Evolutionary conservation across 2,888 invertebrate species (phyloP).

Genomic region (Luperina nickerlii): DNA sequence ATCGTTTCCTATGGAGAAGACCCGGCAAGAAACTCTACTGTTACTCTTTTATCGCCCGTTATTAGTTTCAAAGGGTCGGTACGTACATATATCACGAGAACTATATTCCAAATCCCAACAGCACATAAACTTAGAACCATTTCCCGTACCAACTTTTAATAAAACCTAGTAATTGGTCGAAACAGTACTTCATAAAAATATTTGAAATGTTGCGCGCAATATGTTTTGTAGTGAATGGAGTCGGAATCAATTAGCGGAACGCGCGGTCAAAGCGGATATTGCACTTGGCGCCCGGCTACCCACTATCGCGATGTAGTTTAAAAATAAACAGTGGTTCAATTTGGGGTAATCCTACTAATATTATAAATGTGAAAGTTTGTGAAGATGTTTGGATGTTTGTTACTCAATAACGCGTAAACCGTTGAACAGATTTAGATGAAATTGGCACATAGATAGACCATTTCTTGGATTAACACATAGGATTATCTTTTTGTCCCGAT

Average conservation of each 20-base stretch:
- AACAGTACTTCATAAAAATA: slow-evolving; percentile 43
- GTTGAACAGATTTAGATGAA: too few relatives aligned
- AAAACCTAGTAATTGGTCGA: slow-evolving; percentile 22
- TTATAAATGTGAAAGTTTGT: too few relatives aligned
- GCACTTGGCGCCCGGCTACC: slow-evolving; percentile 62
- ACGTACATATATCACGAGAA: neutral
- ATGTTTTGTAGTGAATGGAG: slow-evolving; percentile 65
- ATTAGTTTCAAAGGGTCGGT: too few relatives aligned
- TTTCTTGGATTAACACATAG: too few relatives aligned
- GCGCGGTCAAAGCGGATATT: slow-evolving; percentile 75
- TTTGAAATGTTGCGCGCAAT: slow-evolving; percentile 46
- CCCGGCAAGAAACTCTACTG: neutral
- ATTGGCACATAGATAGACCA: too few relatives aligned
- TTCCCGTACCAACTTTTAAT: neutral
- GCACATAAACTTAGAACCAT: neutral
- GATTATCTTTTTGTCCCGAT: too few relatives aligned
- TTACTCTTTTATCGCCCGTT: neutral
- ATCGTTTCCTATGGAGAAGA: neutral
- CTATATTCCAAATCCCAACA: neutral
- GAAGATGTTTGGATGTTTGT: too few relatives aligned
- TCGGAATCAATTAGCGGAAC: slow-evolving; percentile 78
- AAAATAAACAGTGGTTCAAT: slow-evolving; percentile 27
- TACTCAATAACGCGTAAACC: too few relatives aligned
- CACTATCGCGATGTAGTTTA: slow-evolving; percentile 51
- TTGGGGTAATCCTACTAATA: neutral